phyloP scores from a whole-genome alignment of 2,797 vertebrate species.

The Gymnoscopelus microlampas region DNA sequence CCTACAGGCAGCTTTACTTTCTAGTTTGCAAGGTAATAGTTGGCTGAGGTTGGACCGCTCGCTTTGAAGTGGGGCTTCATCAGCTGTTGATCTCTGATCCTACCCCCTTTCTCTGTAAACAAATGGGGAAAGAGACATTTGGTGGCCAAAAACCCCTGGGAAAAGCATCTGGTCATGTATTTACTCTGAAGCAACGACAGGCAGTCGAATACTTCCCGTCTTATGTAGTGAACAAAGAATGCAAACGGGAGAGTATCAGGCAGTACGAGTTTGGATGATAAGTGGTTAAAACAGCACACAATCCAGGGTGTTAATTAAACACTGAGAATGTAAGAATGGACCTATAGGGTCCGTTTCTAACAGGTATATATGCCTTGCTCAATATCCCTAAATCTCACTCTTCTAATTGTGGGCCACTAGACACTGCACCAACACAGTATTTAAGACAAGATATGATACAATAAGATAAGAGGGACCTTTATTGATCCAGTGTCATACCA shows the following conservation, averaged over 20 bases:
- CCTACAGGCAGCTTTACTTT: neutral
- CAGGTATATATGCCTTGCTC: too few relatives aligned
- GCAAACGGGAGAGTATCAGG: neutral
- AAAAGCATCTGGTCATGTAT: conserved; percentile 62
- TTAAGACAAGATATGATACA: too few relatives aligned
- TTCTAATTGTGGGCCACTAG: too few relatives aligned
- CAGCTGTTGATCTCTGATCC: conserved; percentile 63
- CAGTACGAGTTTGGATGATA: neutral
- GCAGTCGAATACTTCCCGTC: conserved; percentile 7
- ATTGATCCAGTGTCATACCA: too few relatives aligned
- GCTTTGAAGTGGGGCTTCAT: conserved; percentile 48
- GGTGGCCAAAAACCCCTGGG: conserved; percentile 45
- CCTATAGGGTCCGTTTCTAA: too few relatives aligned
- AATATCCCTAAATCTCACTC: too few relatives aligned
- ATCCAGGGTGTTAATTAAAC: too few relatives aligned
- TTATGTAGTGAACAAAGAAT: conserved; percentile 6
- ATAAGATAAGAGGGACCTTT: too few relatives aligned
- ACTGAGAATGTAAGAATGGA: too few relatives aligned
- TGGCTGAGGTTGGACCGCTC: conserved; percentile 17
- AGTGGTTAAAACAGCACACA: too few relatives aligned
- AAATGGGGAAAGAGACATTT: conserved; percentile 70
- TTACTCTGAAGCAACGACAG: conserved; percentile 35
- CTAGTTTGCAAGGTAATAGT: neutral
- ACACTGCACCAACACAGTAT: too few relatives aligned
- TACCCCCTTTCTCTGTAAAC: conserved; percentile 56